phyloP scores from a whole-genome alignment of 2,113 vertebrate genomes.

The Ptyas mucosa region DNA sequence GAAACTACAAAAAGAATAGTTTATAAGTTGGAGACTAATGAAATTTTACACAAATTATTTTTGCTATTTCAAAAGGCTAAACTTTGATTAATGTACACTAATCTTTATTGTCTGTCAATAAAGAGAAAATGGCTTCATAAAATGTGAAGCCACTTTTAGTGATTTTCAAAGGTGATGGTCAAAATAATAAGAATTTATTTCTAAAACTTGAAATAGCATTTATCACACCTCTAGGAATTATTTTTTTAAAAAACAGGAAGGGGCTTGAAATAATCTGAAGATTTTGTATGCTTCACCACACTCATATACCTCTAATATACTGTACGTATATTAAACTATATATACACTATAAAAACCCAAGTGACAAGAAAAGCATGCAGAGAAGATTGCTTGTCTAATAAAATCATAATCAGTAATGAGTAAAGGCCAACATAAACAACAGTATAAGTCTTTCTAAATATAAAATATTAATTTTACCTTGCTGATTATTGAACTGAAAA shows the following conservation, averaged over 20 bases:
- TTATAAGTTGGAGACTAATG: neutral
- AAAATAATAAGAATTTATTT: neutral
- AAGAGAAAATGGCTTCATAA: neutral
- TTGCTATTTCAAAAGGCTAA: neutral
- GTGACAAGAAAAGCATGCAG: neutral
- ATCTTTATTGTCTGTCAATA: neutral
- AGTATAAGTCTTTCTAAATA: constrained; percentile 47
- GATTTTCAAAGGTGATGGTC: neutral
- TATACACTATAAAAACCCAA: neutral
- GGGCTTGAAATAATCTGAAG: neutral
- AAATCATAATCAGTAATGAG: constrained; percentile 26
- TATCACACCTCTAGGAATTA: neutral
- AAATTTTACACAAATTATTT: neutral
- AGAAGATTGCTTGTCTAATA: constrained; percentile 23
- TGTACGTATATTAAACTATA: too few species aligned
- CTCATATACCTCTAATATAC: neutral
- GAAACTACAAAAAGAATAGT: neutral
- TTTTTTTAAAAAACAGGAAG: neutral
- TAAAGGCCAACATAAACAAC: constrained; percentile 37
- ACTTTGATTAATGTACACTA: neutral
- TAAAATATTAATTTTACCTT: constrained; percentile 47
- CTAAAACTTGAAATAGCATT: neutral
- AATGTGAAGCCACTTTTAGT: neutral
- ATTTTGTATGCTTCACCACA: neutral
- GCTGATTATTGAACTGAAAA: constrained; percentile 48